Evolutionary conservation across 2,888 invertebrate species (phyloP), one percentile per base, ranked within the genome.

Genomic region (Seira ritae): DNA sequence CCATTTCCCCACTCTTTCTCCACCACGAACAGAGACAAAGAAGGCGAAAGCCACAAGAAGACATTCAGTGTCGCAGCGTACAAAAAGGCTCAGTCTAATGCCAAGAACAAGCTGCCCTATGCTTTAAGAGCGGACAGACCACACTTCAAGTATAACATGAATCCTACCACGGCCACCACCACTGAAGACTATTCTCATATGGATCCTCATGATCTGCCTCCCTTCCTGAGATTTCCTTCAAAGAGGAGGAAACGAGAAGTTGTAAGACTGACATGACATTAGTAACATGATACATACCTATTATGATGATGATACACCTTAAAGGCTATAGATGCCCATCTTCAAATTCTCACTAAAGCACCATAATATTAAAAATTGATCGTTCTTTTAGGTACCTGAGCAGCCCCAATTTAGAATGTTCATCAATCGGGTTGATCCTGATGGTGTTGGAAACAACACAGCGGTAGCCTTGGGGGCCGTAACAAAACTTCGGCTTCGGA

Each of bases 81-180:
- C 23, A 68, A 37, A 76, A 68, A 19, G 17, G 24, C 31, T 31
- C 2, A 31, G 31, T 31, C 67, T 19, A 72, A 85, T 74, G 22
- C 77, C 8, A 85, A 83, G 68, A 82, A 79, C 77, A 85, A 85
- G 46, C 68, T 83, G 20, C 83, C 85, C n/a, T 83, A 85, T 69
- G 85, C 85, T 20, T 55, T 83, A 1, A 24, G 85, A 23, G 83
- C 80, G 22, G 85, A 83, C 68, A 83, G 80, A 60, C 85, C 85
- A 50, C 85, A 83, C 50, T 85, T 83, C 37, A 85, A 85, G 80
- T 83, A 83, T 76, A 68, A 70, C 17, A 24, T 60, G 3, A 70
- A 46, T 67, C 67, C 66, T 17, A 31, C 31, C 31, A 31, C 31
- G 31, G 31, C 23, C 67, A 60, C 66, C 10, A 31, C 31, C 31